Base-by-base conservation (phyloP, 2,888 invertebrate genomes). In the Eupsilia transversa region DNA sequence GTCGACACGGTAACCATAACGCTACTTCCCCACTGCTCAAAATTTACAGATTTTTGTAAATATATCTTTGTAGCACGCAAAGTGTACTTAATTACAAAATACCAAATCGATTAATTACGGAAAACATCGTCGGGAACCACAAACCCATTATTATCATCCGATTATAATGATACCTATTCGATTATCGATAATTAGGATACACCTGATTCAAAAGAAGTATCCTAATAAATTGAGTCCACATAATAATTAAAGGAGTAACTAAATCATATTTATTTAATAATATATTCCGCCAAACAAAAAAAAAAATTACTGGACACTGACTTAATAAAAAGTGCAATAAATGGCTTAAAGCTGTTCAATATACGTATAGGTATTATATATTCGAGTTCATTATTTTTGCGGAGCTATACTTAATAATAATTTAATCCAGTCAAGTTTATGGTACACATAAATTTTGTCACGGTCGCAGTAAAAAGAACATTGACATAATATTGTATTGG, bases 261-360 rank as follows among this genome's bases (percentile, higher is more conserved):
- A 68, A 71, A 75, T 80, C 71, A 70, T 66, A 65, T 66, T 65
- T 74, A 74, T 74, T 63, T 74, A 56, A 71, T 79, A 72, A 74
- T 33, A 52, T 65, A 70, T 46, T 52, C 66, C 72, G 41, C 75
- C 75, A n/a, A n/a, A n/a, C n/a, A n/a, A n/a, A n/a, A n/a, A n/a
- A n/a, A n/a, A n/a, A n/a, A n/a, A n/a, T n/a, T n/a, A n/a, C 33
- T 70, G 12, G 49, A 66, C 17, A 60, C 49, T 30, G 17, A 49
- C 38, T 49, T 61, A 30, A 81, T 78, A 84, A 81, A 83, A 84
- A 76, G 65, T 69, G 38, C 72, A 72, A 73, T 69, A 69, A 68
- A 76, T 41, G 23, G 23, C 54, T 54, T 49, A 10, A 30, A 60
- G 30, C 57, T 69, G n/a, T 61, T 68, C 46, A 27, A 27, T 56